These are phyloP conservation scores for Solen grandis DNA, from an alignment of 1,140 invertebrate species.

Conservation along the genomic window DNA sequence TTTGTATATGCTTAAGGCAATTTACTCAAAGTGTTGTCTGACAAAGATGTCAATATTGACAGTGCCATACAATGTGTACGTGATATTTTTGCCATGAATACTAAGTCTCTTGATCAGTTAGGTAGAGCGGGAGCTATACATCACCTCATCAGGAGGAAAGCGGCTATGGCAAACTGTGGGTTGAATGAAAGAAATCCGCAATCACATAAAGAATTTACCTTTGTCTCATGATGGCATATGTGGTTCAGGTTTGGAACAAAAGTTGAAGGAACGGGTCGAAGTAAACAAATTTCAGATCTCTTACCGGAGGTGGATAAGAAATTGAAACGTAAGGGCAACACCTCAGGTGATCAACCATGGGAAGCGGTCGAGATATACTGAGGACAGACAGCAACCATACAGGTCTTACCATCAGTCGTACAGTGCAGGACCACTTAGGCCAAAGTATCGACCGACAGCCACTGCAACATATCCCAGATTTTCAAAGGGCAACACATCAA, in stretches of 20 bases:
- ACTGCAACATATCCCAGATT: background rate
- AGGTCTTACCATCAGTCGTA: too few relatives aligned
- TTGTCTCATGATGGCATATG: slow-evolving; percentile 13
- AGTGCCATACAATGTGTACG: slow-evolving; percentile 12
- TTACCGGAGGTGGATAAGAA: background rate
- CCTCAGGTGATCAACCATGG: background rate
- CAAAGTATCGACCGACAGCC: background rate
- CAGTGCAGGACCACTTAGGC: too few relatives aligned
- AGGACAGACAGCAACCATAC: too few relatives aligned
- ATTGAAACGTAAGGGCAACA: background rate
- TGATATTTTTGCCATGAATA: slow-evolving; percentile 39
- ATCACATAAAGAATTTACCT: slow-evolving; percentile 33
- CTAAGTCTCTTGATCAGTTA: slow-evolving; percentile 3
- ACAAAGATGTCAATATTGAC: slow-evolving; percentile 4
- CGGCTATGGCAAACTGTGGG: slow-evolving; percentile 18
- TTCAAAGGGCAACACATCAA: background rate
- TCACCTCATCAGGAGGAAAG: slow-evolving; percentile 11
- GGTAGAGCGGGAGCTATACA: slow-evolving; percentile 1
- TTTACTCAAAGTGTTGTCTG: background rate
- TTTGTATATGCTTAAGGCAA: slow-evolving; percentile 8
- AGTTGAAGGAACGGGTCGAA: background rate
- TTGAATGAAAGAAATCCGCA: slow-evolving; percentile 13
- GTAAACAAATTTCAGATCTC: slow-evolving; percentile 14
- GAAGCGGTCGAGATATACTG: too few relatives aligned
- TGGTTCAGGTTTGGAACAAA: slow-evolving; percentile 10